Conservation (phyloP, 1,140 invertebrate genomes). For the Neodiprion fabricii region DNA sequence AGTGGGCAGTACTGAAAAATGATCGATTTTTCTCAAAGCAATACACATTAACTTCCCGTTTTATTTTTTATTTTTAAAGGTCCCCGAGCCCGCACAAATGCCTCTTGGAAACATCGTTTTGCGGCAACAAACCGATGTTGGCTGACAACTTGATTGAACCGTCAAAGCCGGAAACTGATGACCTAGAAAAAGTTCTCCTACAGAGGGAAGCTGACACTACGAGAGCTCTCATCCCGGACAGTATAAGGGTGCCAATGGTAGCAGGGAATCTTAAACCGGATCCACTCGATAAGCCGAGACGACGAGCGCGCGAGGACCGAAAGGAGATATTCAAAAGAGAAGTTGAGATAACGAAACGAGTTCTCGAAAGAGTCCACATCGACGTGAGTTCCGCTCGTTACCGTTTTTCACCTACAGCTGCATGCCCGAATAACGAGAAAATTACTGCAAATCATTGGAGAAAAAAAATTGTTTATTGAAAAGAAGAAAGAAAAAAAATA, state of each 20-base stretch:
- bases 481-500: no score
- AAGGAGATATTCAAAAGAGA: conserved; percentile 60
- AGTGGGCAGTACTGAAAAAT: not conserved
- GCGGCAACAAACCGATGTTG: conserved; percentile 74
- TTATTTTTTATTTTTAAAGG: conserved; percentile 57
- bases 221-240: conserved; percentile 56
- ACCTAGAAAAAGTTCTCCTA: conserved; percentile 71
- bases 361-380: conserved; percentile 58
- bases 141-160: conserved; percentile 52
- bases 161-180: conserved; percentile 63
- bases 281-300: conserved; percentile 53
- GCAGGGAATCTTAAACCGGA: conserved; percentile 56
- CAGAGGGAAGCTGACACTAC: conserved; percentile 60
- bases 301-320: conserved; percentile 55
- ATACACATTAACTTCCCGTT: not conserved
- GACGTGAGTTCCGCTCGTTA: conserved; percentile 40
- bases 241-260: conserved; percentile 55
- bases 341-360: conserved; percentile 60
- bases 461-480: no score
- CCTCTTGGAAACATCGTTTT: conserved; percentile 87
- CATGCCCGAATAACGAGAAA: no score
- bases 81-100: conserved; percentile 89
- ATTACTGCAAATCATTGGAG: no score
- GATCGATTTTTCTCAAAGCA: conserved; percentile 8
- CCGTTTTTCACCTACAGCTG: no score